Evolutionary conservation across 2,113 vertebrate genomes (phyloP), one percentile per base, ranked within the genome.

Genomic region (Oophaga pumilio): DNA sequence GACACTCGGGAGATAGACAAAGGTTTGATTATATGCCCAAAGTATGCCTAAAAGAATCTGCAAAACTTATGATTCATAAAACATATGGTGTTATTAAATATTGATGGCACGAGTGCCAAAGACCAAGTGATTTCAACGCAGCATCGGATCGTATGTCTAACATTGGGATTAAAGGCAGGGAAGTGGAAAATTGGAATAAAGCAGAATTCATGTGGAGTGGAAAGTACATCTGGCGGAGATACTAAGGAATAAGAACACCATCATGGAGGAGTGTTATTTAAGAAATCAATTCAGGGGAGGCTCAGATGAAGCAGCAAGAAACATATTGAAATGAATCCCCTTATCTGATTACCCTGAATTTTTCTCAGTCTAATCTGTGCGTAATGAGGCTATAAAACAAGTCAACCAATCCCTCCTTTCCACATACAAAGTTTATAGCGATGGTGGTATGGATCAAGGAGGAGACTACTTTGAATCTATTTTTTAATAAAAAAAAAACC

Each of bases 121-220:
- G 89, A 94, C 91, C 91, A 89, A 91, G 90, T 92, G 93, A 93
- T 94, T 93, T 93, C 93, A 94, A 92, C 90, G 91, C 85, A 93
- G 89, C 89, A 90, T 89, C 90, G 92, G 93, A 94, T 93, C 93
- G 91, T 88, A 93, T 94, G 93, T 94, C 92, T 93, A 94, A 93
- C 79, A 13, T 33, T 92, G 91, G 91, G 92, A 94, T 94, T 94
- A 94, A 93, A 95, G 85, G 91, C 93, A 95, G 88, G 90, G 92
- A 93, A 93, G 93, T 93, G 92, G 94, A 95, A 95, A 95, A 95
- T 94, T 95, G 91, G 91, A 94, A 93, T 91, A 93, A 93, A 93
- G 89, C 92, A 90, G 91, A 92, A 93, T 93, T 94, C 91, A 90
- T 88, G 87, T 91, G 92, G 94, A 93, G 91, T 92, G 91, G 88